Conservation (phyloP, 2,888 invertebrate species). For the Synergus gifuensis region DNA sequence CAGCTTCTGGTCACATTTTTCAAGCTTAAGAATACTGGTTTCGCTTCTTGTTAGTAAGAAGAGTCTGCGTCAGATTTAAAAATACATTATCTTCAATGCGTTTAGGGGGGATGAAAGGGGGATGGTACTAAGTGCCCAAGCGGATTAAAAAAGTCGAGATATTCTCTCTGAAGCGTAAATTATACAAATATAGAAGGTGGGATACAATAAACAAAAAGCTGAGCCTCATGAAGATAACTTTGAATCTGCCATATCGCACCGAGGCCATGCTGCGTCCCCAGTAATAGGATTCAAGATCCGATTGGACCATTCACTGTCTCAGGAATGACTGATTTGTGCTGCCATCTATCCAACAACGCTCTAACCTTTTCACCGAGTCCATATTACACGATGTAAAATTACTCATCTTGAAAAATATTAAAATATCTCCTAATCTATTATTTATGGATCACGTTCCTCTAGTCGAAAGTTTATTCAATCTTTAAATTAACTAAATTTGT, state of each 20-base stretch:
- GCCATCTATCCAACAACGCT: constrained; percentile 69
- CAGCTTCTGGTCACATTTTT: constrained; percentile 7
- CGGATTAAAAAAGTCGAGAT: constrained; percentile 43
- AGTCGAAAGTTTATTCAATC: neutral
- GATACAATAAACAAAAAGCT: constrained; percentile 44
- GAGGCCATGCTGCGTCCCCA: constrained; percentile 64
- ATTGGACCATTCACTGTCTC: constrained; percentile 63
- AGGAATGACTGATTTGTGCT: constrained; percentile 69
- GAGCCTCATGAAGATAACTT: constrained; percentile 44
- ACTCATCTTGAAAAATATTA: neutral
- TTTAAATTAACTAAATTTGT: neutral
- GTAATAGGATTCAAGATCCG: constrained; percentile 65
- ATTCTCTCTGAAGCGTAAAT: constrained; percentile 50
- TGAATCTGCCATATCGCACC: constrained; percentile 51
- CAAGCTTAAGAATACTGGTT: constrained; percentile 34
- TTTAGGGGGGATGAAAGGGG: neutral
- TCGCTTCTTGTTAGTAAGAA: constrained; percentile 26
- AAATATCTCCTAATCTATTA: neutral
- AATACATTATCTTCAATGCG: constrained; percentile 34
- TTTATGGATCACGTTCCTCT: neutral
- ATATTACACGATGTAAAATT: constrained; percentile 66
- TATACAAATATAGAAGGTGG: constrained; percentile 47
- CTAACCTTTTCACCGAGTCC: constrained; percentile 66
- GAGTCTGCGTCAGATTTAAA: constrained; percentile 35
- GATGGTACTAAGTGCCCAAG: constrained; percentile 18